These are phyloP conservation scores for Gallinago solitaria DNA, from an alignment of 2,797 vertebrate species.

Conservation along the genomic window DNA sequence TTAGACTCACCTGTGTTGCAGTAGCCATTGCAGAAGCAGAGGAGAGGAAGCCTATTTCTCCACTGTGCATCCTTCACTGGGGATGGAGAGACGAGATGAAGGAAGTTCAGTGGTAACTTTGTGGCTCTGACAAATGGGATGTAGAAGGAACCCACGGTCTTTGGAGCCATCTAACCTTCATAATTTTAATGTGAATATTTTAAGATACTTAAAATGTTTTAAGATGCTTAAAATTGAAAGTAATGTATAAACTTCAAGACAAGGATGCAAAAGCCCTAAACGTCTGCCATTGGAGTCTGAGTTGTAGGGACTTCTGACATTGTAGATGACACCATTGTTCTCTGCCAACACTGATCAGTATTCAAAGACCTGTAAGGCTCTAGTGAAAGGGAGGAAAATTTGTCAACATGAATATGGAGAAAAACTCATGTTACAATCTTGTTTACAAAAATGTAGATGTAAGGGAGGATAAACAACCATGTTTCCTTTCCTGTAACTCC, in stretches of 20 bases:
- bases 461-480: neutral
- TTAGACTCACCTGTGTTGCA: neutral
- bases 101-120: neutral
- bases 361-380: neutral
- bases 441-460: neutral
- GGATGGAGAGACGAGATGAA: fast-evolving
- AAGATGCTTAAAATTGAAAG: neutral
- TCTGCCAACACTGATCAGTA: neutral
- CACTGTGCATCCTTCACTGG: neutral
- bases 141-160: neutral
- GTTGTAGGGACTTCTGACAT: neutral
- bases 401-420: neutral
- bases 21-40: neutral
- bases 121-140: neutral
- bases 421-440: neutral
- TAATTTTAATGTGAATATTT: neutral
- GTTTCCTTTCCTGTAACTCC: neutral
- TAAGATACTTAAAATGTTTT: neutral
- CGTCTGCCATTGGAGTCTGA: neutral
- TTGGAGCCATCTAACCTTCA: neutral
- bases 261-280: neutral
- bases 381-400: neutral
- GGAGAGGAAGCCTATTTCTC: neutral
- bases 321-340: neutral
- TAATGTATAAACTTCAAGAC: neutral